A percentile compares a stretch with the other conserved stretches of the same genome.
Conservation (phyloP, 1,140 invertebrate genomes). For the Triops longicaudatus region DNA sequence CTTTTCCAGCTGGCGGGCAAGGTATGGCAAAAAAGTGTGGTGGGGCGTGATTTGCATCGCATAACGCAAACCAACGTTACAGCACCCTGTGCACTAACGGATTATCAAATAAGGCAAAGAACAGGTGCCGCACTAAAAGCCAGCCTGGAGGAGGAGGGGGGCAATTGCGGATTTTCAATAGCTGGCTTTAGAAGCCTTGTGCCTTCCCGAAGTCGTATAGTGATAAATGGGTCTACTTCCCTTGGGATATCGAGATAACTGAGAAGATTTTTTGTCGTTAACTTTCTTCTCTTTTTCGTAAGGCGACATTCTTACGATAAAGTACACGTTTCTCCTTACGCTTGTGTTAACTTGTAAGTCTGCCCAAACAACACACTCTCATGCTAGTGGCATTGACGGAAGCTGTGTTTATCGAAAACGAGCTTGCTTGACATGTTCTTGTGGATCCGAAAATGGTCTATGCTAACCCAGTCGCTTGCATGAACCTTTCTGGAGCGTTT, state of each 20-base stretch:
- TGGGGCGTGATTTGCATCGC: neutral
- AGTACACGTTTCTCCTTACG: neutral
- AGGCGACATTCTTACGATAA: constrained; percentile 2
- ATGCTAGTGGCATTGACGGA: constrained; percentile 1
- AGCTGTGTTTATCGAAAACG: constrained; percentile 11
- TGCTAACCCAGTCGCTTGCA: constrained; percentile 3
- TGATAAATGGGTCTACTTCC: neutral
- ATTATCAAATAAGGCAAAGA: constrained; percentile 13
- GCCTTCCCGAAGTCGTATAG: neutral
- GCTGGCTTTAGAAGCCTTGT: neutral
- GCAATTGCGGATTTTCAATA: neutral
- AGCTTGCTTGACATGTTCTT: constrained; percentile 8
- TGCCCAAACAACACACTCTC: neutral
- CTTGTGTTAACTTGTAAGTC: neutral
- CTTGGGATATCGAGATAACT: neutral
- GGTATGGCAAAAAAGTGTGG: neutral
- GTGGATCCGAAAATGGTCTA: constrained; percentile 10
- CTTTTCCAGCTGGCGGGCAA: neutral
- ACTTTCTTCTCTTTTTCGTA: too few species aligned
- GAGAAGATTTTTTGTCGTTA: neutral
- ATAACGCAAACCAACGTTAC: neutral
- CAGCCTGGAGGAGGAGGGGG: neutral
- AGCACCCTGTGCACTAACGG: neutral
- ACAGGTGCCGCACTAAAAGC: constrained; percentile 10
- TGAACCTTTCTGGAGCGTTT: neutral